Evolutionary conservation across 2,888 invertebrate species (phyloP).

Genomic region (Platerodrilus igneus): DNA sequence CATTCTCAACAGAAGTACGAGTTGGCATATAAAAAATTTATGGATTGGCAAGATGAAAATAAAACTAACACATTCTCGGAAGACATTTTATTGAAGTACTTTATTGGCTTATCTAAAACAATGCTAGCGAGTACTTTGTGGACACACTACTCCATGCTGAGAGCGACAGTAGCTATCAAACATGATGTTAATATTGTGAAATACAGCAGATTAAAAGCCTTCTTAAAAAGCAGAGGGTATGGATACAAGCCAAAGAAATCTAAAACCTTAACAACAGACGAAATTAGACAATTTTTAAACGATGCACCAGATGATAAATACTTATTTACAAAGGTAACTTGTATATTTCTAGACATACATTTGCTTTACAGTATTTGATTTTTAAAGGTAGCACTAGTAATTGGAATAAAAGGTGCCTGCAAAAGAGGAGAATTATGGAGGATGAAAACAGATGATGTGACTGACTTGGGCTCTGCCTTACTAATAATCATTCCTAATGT

Average conservation of each 20-base stretch:
- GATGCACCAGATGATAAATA: too few relatives aligned
- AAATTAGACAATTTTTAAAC: too few relatives aligned
- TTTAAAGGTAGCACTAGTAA: constrained; percentile 14
- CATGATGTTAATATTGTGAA: too few relatives aligned
- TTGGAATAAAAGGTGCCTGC: constrained; percentile 11
- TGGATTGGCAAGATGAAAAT: constrained; percentile 12
- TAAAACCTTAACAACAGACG: too few relatives aligned
- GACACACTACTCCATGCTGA: constrained; percentile 9
- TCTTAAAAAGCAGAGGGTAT: too few relatives aligned
- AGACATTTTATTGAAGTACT: constrained; percentile 13
- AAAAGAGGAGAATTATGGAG: constrained; percentile 6
- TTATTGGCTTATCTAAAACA: constrained; percentile 10
- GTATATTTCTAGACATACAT: too few relatives aligned
- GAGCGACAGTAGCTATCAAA: too few relatives aligned
- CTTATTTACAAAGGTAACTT: too few relatives aligned
- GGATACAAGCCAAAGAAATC: too few relatives aligned
- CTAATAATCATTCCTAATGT: constrained; percentile 11
- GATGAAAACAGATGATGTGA: constrained; percentile 7
- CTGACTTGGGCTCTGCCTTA: constrained; percentile 7
- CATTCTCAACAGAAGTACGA: constrained; percentile 32
- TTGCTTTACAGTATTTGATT: too few relatives aligned
- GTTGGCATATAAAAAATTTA: constrained; percentile 11
- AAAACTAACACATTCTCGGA: constrained; percentile 11
- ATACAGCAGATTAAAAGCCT: too few relatives aligned
- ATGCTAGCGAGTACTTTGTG: constrained; percentile 8